phyloP scores from a whole-genome alignment of 2,888 invertebrate species.

The Melitaea athalia region DNA sequence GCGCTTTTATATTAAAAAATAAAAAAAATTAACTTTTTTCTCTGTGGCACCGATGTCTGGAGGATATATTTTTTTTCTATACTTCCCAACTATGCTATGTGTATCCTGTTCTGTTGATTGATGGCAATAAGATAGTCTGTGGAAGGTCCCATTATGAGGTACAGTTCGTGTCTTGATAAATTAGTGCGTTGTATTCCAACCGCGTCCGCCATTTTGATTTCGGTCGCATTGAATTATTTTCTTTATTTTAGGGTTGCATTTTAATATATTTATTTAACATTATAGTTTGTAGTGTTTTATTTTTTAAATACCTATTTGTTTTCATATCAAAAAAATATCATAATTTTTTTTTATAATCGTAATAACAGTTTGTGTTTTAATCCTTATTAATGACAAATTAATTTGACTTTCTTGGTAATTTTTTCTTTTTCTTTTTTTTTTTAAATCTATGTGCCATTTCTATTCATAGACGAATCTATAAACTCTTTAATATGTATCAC shows the following conservation, averaged over 20 bases:
- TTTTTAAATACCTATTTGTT: too few relatives aligned
- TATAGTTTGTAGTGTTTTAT: too few relatives aligned
- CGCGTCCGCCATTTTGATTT: constrained; percentile 55
- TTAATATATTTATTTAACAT: background rate
- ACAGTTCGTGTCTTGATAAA: constrained; percentile 59
- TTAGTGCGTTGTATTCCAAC: constrained; percentile 64
- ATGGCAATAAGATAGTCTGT: constrained; percentile 68
- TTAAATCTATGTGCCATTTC: constrained; percentile 25
- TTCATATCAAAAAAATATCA: too few relatives aligned
- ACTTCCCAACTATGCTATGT: constrained; percentile 58
- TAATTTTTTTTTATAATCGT: too few relatives aligned
- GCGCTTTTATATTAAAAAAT: constrained; percentile 62
- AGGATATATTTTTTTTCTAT: constrained; percentile 54
- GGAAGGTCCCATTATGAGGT: constrained; percentile 59
- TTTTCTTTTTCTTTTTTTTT: constrained; percentile 11
- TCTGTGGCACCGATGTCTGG: constrained; percentile 32
- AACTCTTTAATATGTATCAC: constrained; percentile 62
- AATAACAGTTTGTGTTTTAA: too few relatives aligned
- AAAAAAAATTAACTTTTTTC: constrained; percentile 48
- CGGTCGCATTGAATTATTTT: constrained; percentile 40
- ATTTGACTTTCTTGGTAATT: too few relatives aligned
- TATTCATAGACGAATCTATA: constrained; percentile 35
- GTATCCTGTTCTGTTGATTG: constrained; percentile 78
- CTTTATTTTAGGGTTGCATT: constrained; percentile 22
- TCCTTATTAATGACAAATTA: too few relatives aligned